These are phyloP conservation scores for Dermolepida albohirtum DNA, from an alignment of 2,888 invertebrate species.

Conservation along the genomic window DNA sequence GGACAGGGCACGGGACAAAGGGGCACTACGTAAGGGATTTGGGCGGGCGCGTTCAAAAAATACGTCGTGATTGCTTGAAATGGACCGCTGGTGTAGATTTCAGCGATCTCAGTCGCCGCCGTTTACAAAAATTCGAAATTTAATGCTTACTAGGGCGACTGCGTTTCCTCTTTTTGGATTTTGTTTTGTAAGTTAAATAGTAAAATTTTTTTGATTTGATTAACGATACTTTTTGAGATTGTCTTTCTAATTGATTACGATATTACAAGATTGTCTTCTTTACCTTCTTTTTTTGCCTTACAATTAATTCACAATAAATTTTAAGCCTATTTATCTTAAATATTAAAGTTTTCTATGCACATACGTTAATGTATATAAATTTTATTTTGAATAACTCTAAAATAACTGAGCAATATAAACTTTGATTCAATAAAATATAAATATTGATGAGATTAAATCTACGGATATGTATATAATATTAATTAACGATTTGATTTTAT, in stretches of 20 bases:
- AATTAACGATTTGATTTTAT: conserved; percentile 25
- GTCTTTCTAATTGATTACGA: conserved; percentile 50
- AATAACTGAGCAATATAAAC: conserved; percentile 55
- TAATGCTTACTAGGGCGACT: neutral
- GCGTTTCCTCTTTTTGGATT: neutral
- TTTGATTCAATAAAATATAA: conserved; percentile 55
- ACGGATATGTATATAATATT: conserved; percentile 53
- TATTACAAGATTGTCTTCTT: conserved; percentile 62
- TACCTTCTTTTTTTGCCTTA: conserved; percentile 5
- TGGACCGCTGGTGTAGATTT: conserved; percentile 32
- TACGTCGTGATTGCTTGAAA: conserved; percentile 64
- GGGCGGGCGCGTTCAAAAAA: conserved; percentile 65
- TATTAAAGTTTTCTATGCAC: conserved; percentile 21
- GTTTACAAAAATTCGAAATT: conserved; percentile 6
- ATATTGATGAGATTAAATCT: conserved; percentile 50
- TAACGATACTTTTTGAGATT: neutral
- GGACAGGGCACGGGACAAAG: conserved; percentile 63
- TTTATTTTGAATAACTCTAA: conserved; percentile 31
- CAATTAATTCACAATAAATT: conserved; percentile 11
- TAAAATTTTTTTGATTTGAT: too few species aligned
- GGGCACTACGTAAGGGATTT: conserved; percentile 67
- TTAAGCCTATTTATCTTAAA: neutral
- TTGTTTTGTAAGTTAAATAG: too few species aligned
- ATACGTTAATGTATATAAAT: conserved; percentile 51
- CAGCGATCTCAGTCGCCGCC: conserved; percentile 26